These are phyloP conservation scores for Syngnathus floridae DNA, from an alignment of 2,113 vertebrate genomes.

Conservation along the genomic window DNA sequence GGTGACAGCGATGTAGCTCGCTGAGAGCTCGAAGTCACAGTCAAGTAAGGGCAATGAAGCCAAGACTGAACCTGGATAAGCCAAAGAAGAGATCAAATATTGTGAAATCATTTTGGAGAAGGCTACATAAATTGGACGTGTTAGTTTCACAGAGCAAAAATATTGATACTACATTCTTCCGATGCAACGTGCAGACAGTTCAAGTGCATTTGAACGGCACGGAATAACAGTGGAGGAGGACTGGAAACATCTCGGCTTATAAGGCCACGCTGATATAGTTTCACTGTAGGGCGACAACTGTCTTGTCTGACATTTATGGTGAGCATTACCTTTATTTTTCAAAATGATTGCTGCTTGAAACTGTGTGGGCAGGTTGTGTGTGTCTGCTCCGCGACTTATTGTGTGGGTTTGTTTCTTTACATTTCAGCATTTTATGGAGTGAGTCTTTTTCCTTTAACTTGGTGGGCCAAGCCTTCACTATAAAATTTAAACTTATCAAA, in stretches of 20 bases:
- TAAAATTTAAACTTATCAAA: no score
- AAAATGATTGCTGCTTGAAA: conserved; percentile 25
- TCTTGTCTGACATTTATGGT: conserved; percentile 46
- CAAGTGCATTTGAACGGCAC: conserved; percentile 7
- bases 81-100: background rate
- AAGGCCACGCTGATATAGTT: conserved; percentile 36
- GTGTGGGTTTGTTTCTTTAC: conserved; percentile 14
- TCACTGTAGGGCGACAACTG: conserved; percentile 16
- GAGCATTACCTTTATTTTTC: conserved; percentile 23
- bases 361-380: conserved; percentile 33
- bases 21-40: conserved; percentile 28
- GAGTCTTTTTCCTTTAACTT: background rate
- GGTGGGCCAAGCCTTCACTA: no score
- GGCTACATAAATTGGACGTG: background rate
- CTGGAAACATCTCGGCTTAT: conserved; percentile 26
- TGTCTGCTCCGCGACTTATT: conserved; percentile 29
- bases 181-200: conserved; percentile 10
- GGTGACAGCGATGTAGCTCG: conserved; percentile 20
- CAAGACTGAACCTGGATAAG: conserved; percentile 8
- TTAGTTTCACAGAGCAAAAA: background rate
- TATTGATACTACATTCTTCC: background rate
- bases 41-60: conserved; percentile 23
- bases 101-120: conserved; percentile 14
- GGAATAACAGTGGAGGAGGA: conserved; percentile 18
- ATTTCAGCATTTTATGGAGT: background rate